Conservation (phyloP, 2,888 invertebrate genomes). For the Drosophila vallismaia region DNA sequence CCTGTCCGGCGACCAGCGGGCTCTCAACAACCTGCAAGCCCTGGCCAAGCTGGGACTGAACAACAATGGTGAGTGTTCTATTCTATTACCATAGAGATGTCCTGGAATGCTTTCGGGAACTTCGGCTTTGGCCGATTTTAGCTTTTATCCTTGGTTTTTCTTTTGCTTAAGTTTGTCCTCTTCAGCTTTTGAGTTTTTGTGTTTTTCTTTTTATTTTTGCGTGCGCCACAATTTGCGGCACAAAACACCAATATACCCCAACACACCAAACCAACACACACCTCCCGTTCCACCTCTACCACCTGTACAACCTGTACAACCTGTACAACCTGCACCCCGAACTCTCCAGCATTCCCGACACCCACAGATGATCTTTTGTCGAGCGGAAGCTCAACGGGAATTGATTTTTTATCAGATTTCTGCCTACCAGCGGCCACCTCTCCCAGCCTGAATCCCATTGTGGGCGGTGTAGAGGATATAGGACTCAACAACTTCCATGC, state of each 20-base stretch:
- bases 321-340: slow-evolving; percentile 6
- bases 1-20: slow-evolving; percentile 89
- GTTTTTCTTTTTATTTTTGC: slow-evolving; percentile 19
- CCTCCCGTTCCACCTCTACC: neutral
- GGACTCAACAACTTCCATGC: slow-evolving; percentile 82
- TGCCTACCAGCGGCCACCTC: slow-evolving; percentile 87
- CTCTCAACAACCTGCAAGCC: slow-evolving; percentile 94
- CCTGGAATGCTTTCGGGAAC: neutral
- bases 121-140: neutral
- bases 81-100: neutral
- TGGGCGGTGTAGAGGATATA: slow-evolving; percentile 84
- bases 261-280: slow-evolving; percentile 8
- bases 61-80: slow-evolving; percentile 85
- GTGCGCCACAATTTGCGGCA: slow-evolving; percentile 7
- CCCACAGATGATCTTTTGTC: slow-evolving; percentile 84
- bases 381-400: slow-evolving; percentile 86
- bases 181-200: slow-evolving; percentile 22
- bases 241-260: slow-evolving; percentile 3
- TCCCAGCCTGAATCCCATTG: slow-evolving; percentile 85
- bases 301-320: too few relatives aligned
- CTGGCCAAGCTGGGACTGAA: slow-evolving; percentile 93
- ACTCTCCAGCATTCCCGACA: slow-evolving; percentile 6
- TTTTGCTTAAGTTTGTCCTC: slow-evolving; percentile 5
- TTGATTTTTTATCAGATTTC: slow-evolving; percentile 87
- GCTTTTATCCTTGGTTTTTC: neutral